Conservation (phyloP, 2,113 vertebrate genomes). For the Lagenorhynchus albirostris region DNA sequence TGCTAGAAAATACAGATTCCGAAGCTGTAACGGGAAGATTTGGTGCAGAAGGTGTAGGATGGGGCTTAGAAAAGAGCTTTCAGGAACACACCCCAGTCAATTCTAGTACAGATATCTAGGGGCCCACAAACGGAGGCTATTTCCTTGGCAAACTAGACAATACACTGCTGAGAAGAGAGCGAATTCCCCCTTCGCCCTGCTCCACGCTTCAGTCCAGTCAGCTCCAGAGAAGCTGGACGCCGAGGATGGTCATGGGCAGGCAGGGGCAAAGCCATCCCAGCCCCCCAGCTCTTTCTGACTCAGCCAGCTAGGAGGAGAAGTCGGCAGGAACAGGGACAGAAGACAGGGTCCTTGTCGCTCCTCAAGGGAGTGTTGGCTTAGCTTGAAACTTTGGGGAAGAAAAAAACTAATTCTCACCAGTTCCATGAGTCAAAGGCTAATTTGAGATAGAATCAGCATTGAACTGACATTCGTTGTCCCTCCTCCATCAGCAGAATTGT, state of each 20-base stretch:
- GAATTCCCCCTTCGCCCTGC: fast-evolving
- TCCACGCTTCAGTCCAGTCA: background rate
- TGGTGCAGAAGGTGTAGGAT: background rate
- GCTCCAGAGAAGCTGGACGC: background rate
- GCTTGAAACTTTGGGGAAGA: background rate
- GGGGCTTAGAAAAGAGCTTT: background rate
- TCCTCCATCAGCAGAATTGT: background rate
- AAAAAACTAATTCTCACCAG: background rate
- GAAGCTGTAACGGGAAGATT: background rate
- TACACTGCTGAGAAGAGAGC: fast-evolving
- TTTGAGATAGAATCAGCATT: background rate
- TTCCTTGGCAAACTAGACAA: background rate
- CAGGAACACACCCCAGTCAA: no score
- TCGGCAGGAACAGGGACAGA: background rate
- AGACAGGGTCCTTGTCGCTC: background rate
- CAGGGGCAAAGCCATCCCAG: no score
- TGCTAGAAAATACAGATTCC: background rate
- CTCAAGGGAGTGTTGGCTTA: background rate
- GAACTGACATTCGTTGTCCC: background rate
- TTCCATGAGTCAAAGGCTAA: background rate
- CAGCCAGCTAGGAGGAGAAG: fast-evolving
- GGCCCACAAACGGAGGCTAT: background rate
- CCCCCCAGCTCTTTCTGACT: background rate
- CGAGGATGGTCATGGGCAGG: fast-evolving
- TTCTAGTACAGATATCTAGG: background rate